Evolutionary conservation across 2,888 invertebrate species (phyloP), one percentile per base, ranked within the genome.

Genomic region (Dolichopus griseipennis): DNA sequence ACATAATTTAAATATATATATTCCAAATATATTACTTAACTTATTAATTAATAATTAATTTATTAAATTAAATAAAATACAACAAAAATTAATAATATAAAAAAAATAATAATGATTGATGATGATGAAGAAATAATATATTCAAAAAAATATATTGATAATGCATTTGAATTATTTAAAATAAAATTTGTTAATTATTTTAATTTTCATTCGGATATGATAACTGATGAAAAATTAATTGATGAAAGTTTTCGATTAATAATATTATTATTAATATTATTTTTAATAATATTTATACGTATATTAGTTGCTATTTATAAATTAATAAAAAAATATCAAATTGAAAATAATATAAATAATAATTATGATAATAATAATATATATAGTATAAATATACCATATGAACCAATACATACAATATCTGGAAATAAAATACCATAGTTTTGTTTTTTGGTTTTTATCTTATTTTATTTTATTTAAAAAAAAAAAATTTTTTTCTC

Each of bases 171-270:
- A 52, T 12, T 52, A 52, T 52, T 52, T 52, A 52, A 52, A 52
- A n/a, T 52, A 52, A 52, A 52, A 52, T 18, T 52, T 52, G 52
- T 52, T 18, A 52, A 52, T 52, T 52, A 18, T 52, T 52, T 52
- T 52, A 52, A n/a, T 52, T 52, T 52, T 52, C 52, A 52, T 52
- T 18, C 15, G 1, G 18, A 52, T 18, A 15, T 18, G 15, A n/a
- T n/a, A 15, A 52, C 52, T 3, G 52, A 52, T 52, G 12, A 52
- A 52, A 52, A 52, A 18, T 52, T 52, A 52, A 52, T 52, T 52
- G 52, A 52, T 52, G 52, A 52, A 52, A 52, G 52, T 52, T 52
- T 52, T 52, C 52, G 52, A 18, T 52, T 52, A 52, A 52, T 52
- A 18, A 52, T 52, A 52, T 52, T 52, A 52, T 12, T 52, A 12